Conservation (phyloP, 64 coral and sea anemone species). For the Actinia tenebrosa region DNA sequence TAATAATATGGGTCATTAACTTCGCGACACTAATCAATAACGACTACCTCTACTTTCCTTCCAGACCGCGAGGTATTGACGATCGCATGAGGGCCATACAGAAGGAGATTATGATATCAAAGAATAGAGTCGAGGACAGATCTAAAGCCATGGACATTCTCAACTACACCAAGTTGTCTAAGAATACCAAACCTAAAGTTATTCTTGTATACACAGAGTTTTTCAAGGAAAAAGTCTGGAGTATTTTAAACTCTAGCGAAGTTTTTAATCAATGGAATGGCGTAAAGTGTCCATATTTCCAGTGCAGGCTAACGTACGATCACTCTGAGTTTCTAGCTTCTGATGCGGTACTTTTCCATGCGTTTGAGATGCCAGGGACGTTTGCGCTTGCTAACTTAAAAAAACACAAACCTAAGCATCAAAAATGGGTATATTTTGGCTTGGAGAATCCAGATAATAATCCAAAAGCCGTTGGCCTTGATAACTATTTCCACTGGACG, state of each 20-base stretch:
- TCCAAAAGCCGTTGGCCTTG: not conserved
- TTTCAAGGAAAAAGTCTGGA: constrained; percentile 16
- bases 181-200: not conserved
- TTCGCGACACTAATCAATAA: not conserved
- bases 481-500: constrained; percentile 62
- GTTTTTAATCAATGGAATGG: constrained; percentile 27
- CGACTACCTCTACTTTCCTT: not conserved
- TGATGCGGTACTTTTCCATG: constrained; percentile 34
- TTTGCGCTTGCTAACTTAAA: constrained; percentile 6
- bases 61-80: not conserved
- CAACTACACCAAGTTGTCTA: not conserved
- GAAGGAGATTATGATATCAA: not conserved
- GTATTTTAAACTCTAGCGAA: not conserved
- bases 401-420: constrained; percentile 3
- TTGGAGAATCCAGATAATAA: constrained; percentile 26
- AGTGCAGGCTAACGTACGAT: constrained; percentile 22
- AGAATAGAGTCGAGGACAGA: not conserved
- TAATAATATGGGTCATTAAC: not conserved
- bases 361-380: constrained; percentile 17
- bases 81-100: not conserved
- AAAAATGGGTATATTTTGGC: constrained; percentile 40
- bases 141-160: not conserved
- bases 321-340: not conserved
- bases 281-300: not conserved
- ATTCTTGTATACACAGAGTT: constrained; percentile 27